These are phyloP conservation scores for Neoniphon sammara DNA, from an alignment of 2,797 vertebrate species.

Conservation along the genomic window DNA sequence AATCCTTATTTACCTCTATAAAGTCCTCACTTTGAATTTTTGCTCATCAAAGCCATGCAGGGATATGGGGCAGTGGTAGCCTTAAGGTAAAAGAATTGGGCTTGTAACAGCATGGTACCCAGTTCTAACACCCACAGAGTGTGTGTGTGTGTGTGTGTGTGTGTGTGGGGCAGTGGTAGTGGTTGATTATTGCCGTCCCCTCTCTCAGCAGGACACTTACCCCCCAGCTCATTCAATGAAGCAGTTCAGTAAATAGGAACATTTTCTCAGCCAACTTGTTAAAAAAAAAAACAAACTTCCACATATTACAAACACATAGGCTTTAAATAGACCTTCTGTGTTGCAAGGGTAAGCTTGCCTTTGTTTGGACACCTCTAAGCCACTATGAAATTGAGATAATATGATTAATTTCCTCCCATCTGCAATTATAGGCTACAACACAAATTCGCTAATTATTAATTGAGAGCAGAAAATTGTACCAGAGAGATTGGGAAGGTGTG, in stretches of 20 bases:
- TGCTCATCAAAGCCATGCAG: slow-evolving; percentile 34
- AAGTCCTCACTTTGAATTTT: neutral
- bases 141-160: slow-evolving; percentile 26
- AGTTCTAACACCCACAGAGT: slow-evolving; percentile 22
- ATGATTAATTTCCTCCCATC: slow-evolving; percentile 68
- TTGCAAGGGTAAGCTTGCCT: slow-evolving; percentile 16
- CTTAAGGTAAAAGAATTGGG: too few species aligned
- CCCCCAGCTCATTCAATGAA: slow-evolving; percentile 39
- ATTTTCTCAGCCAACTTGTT: slow-evolving; percentile 9
- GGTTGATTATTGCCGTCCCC: slow-evolving; percentile 44
- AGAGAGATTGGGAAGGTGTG: neutral
- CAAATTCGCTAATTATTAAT: slow-evolving; percentile 68
- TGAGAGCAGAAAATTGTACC: slow-evolving; percentile 57
- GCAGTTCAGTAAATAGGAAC: slow-evolving; percentile 46
- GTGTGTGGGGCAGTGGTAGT: slow-evolving; percentile 20
- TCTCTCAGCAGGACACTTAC: slow-evolving; percentile 37
- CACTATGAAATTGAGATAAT: slow-evolving; percentile 66
- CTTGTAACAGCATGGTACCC: slow-evolving; percentile 28
- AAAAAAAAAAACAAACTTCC: slow-evolving; percentile 26
- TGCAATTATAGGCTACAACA: slow-evolving; percentile 65
- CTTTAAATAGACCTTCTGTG: slow-evolving; percentile 22
- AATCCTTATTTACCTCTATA: neutral
- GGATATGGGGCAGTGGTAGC: too few species aligned
- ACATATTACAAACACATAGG: neutral
- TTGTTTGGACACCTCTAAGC: slow-evolving; percentile 61